Evolutionary conservation across 2,113 vertebrate species (phyloP), one percentile per base, ranked within the genome.

Genomic region (Cricetomys ansorgei): DNA sequence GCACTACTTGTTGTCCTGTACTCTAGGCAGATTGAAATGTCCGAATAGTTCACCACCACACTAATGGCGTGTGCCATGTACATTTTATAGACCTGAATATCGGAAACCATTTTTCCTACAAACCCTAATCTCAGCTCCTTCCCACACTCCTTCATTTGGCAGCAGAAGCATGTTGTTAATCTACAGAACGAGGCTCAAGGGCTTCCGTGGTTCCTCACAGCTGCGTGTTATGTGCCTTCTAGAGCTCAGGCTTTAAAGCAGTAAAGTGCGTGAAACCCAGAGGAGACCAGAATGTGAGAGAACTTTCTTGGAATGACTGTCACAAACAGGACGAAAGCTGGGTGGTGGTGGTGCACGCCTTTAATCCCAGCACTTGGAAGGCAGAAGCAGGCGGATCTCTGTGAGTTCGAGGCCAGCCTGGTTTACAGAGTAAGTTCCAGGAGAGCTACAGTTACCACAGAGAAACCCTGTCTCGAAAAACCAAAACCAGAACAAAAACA

Each of bases 111-210:
- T 89, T 40, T 90, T 7, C 37, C 53, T 40, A 48, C 19, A 3
- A 90, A 84, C 29, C 15, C 17, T 37, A 91, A 88, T 80, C 25
- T 94, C 48, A 88, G 37, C 11, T 67, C 77, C 59, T 73, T 88
- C 70, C 43, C 34, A 75, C 17, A 80, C 31, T 48, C 23, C 89
- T 13, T 92, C 59, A 34, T 70, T 0, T 15, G 17, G 73, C 53
- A 43, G 6, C 5, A 77, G 76, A 86, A 75, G 64, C 23, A 43
- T 55, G 50, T 5, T 75, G 53, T 11, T 87, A 31, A 81, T 76
- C 59, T 81, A 37, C 1, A 83, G 34, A 88, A 65, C 2, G 34
- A 27, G 11, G 55, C 50, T 53, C 62, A 59, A 72, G 70, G 93
- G 57, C 5, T 53, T 23, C 55, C 34, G 5, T 7, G 43, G 29